These are phyloP conservation scores for Epirrhoe tristata DNA, from an alignment of 2,888 invertebrate genomes.

Conservation along the genomic window DNA sequence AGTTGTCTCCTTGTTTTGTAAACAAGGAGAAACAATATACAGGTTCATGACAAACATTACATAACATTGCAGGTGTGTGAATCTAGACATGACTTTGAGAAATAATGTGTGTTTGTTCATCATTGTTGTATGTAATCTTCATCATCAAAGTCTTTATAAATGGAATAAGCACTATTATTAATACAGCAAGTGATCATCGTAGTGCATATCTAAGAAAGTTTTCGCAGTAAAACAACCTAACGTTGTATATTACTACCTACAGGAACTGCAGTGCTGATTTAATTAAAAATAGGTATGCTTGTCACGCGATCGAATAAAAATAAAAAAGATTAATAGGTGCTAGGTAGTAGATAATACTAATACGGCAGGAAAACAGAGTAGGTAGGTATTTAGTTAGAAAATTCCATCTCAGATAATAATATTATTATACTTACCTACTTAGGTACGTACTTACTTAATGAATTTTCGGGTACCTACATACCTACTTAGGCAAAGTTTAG, in stretches of 20 bases:
- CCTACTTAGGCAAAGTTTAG: no score
- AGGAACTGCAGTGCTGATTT: constrained; percentile 39
- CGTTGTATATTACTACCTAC: constrained; percentile 34
- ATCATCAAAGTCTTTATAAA: no score
- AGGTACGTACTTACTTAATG: no score
- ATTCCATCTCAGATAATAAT: background rate
- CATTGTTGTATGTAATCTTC: no score
- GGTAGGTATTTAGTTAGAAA: background rate
- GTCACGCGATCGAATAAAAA: constrained; percentile 33
- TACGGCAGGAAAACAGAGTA: background rate
- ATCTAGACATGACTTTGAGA: no score
- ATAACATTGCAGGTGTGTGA: no score
- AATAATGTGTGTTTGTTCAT: no score
- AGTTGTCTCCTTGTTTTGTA: no score
- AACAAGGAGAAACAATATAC: no score
- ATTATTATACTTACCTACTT: background rate
- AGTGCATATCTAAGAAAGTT: background rate
- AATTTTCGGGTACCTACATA: no score
- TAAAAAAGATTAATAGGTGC: background rate
- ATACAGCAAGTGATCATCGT: background rate
- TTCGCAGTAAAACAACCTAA: background rate
- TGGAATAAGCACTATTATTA: background rate
- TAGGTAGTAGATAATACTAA: background rate
- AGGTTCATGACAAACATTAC: no score
- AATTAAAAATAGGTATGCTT: no score